Base-by-base conservation (phyloP, 1,140 invertebrate species). In the Drosophila suzukii region DNA sequence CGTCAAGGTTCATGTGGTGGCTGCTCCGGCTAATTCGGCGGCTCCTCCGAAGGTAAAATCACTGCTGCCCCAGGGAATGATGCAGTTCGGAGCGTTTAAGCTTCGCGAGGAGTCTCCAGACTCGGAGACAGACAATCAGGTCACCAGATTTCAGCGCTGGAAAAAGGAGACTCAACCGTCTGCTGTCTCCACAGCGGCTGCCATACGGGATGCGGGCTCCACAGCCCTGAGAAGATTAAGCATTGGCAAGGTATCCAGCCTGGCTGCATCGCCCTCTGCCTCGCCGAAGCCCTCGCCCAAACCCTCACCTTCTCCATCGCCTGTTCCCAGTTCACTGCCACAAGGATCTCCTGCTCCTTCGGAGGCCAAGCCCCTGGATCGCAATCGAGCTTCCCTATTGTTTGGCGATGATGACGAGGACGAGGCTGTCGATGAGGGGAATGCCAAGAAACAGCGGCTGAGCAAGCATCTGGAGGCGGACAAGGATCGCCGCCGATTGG, bases 1-100 rank as follows among this genome's bases (percentile, higher is more conserved):
- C 91, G 93, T 98, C 34, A 96, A 95, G 77, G 93, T 97, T 10
- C 94, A 95, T 84, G 93, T 94, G 27, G 92, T 92, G 27, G 30
- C 27, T 11, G 92, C 49, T 13, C 11, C 41, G n/a, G 5, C 49
- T 92, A 93, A 36, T 91, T 93, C 15, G 13, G 17, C 51, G 6
- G 20, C 30, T 24, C n/a, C 56, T 30, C 47, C 56, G 34, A 90
- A 89, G 17, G 10, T 46, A 0, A 77, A 86, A 39, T 30, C 55
- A 15, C 20, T 91, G 44, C 24, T 74, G 13, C 75, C 74, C 8
- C 72, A 75, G 0, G 62, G 50, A 2, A 70, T 85, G 6, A 74
- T 60, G 50, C 62, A 56, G n/a, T 77, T 66, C 30, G 62, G 66
- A 15, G 67, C 57, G 46, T 96, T 96, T 75, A 93, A 91, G n/a